Percentiles rank a stretch among this genome's conserved stretches.
These are phyloP conservation scores for Chaitophorus viminalis DNA, from an alignment of 2,888 invertebrate genomes.

Conservation along the genomic window DNA sequence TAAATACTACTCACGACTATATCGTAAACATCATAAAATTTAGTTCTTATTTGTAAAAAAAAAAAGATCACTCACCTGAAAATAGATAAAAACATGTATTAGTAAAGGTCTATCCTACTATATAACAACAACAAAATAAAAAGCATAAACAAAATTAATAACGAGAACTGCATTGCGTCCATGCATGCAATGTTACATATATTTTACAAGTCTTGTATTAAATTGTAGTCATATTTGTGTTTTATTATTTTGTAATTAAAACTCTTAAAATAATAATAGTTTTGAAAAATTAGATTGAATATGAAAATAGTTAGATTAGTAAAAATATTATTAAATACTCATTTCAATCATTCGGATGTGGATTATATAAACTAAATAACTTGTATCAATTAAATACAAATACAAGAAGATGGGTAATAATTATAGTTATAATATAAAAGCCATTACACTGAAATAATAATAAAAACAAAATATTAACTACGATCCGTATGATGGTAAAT, in stretches of 20 bases:
- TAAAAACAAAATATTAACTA: too few relatives aligned
- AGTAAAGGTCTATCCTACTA: background rate
- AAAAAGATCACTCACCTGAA: slow-evolving; percentile 47
- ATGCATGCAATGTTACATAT: background rate
- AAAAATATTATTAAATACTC: too few relatives aligned
- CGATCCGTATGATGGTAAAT: background rate
- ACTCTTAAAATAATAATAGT: too few relatives aligned
- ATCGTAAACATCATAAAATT: background rate
- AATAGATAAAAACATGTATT: slow-evolving; percentile 24
- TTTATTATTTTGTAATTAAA: too few relatives aligned
- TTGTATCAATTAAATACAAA: background rate
- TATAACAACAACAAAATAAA: too few relatives aligned
- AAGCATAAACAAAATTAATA: too few relatives aligned
- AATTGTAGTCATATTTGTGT: too few relatives aligned
- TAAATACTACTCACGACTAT: background rate
- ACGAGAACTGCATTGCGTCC: background rate
- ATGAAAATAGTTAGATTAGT: background rate
- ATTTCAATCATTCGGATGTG: background rate
- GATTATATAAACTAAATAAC: background rate
- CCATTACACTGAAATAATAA: too few relatives aligned
- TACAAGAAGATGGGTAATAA: background rate
- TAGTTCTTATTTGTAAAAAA: background rate
- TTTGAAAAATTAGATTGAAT: background rate
- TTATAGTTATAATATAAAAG: background rate
- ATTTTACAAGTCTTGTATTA: too few relatives aligned